These are phyloP conservation scores for Spongia lamella DNA, from an alignment of 37 sponge, comb jelly and placozoan genomes.

Conservation along the genomic window DNA sequence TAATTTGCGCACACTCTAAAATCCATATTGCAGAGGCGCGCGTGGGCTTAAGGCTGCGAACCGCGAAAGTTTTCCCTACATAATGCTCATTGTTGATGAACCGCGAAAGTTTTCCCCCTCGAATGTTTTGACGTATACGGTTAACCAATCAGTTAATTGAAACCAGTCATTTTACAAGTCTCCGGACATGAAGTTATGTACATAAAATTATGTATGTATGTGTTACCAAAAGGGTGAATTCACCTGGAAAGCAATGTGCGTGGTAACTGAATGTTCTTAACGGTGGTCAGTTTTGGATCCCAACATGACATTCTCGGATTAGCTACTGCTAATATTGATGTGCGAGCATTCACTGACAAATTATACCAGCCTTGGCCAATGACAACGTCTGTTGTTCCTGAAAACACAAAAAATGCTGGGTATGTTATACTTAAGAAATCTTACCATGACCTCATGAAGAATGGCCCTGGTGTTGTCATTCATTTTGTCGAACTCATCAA, in stretches of 20 bases:
- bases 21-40: too few species aligned
- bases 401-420: too few species aligned
- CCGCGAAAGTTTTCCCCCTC: too few species aligned
- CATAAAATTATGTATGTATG: too few species aligned
- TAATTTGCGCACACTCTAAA: too few species aligned
- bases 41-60: too few species aligned
- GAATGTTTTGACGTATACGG: too few species aligned
- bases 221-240: neutral
- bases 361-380: constrained; percentile 99
- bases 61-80: too few species aligned
- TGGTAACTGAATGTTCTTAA: constrained; percentile 98
- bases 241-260: constrained; percentile 97
- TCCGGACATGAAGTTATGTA: neutral
- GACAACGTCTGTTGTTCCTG: constrained; percentile 98
- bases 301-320: constrained; percentile 98
- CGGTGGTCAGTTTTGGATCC: constrained; percentile 92
- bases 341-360: constrained; percentile 97
- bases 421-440: neutral
- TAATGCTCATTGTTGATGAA: too few species aligned
- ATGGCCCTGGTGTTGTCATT: constrained; percentile 91
- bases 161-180: too few species aligned
- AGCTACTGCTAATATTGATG: constrained; percentile 96
- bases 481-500: constrained; percentile 99
- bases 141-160: neutral
- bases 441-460: constrained; percentile 98